Evolutionary conservation across 2,797 vertebrate genomes (phyloP).

Genomic region (Otolemur crassicaudatus): DNA sequence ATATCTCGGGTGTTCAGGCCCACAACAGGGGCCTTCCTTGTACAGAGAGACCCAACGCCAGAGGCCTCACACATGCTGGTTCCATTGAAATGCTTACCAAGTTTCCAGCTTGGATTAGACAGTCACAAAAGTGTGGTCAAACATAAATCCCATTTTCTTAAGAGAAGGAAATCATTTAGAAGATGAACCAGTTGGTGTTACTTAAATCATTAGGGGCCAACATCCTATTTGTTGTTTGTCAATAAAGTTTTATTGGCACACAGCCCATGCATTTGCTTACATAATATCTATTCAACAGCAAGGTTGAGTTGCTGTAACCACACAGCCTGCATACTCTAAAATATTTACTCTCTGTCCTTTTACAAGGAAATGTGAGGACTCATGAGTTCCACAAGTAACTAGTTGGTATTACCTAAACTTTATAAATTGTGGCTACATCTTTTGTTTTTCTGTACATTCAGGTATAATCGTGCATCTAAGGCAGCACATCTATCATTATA

Average conservation of each 20-base stretch:
- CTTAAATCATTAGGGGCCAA: background rate
- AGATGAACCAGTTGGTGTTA: background rate
- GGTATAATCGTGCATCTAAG: background rate
- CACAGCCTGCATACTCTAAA: background rate
- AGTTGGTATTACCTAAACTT: background rate
- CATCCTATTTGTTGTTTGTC: background rate
- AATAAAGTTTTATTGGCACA: conserved; percentile 48
- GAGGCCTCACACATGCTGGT: no score
- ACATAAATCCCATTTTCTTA: background rate
- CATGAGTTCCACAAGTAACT: background rate
- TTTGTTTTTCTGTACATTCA: background rate
- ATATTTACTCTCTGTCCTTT: background rate
- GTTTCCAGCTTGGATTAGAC: conserved; percentile 13
- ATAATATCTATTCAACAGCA: rapidly evolving
- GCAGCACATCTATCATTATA: background rate
- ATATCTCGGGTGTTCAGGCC: background rate
- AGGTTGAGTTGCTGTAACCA: background rate
- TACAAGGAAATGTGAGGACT: background rate
- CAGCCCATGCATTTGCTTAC: background rate
- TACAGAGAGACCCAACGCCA: background rate
- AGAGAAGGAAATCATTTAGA: background rate
- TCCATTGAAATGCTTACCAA: background rate
- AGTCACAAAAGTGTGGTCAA: background rate
- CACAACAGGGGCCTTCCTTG: background rate
- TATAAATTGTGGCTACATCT: background rate